Evolutionary conservation across 2,888 invertebrate species (phyloP), one percentile per base, ranked within the genome.

Genomic region (Hydraecia micacea): DNA sequence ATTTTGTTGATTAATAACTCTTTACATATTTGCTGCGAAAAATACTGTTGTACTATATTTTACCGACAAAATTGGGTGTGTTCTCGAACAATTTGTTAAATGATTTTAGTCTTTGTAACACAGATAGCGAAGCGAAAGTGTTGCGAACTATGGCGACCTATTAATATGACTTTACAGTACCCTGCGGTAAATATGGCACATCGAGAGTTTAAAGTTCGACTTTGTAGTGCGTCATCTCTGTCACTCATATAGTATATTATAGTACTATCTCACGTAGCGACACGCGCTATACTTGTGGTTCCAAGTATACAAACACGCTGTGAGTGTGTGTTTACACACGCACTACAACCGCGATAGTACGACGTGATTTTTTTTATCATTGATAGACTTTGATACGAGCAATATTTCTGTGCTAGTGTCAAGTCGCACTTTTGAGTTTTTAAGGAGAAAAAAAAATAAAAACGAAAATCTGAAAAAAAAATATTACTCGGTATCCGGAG

Each of bases 1-100:
- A 86, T 84, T 78, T 76, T 86, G 73, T 86, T 71, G 66, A 76
- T 86, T 67, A 80, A 73, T 85, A 86, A 69, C 65, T 85, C 46
- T 77, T 21, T 67, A 58, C n/a, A 84, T 39, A 80, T 85, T 80
- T 52, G 76, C 63, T 84, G 72, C 81, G 72, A 39, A 52, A 46
- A 80, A 80, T 84, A 62, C 32, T 25, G 42, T 21, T 69, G 42
- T 60, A 21, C 1, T 32, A 8, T 52, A 28, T 7, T 9, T 18
- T 74, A 39, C n/a, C 6, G 18, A 42, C 1, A 18, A 39, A 46
- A 58, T 69, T 60, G 15, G 8, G 13, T 28, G 28, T 52, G 9
- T 32, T 36, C 21, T 25, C 15, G 25, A 15, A 32, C 21, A 25
- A 32, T 46, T n/a, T 66, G 4, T 3, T 65, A 7, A 52, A 11